Evolutionary conservation across 2,113 vertebrate species (phyloP).

Genomic region (Myrmophylax atrothorax): DNA sequence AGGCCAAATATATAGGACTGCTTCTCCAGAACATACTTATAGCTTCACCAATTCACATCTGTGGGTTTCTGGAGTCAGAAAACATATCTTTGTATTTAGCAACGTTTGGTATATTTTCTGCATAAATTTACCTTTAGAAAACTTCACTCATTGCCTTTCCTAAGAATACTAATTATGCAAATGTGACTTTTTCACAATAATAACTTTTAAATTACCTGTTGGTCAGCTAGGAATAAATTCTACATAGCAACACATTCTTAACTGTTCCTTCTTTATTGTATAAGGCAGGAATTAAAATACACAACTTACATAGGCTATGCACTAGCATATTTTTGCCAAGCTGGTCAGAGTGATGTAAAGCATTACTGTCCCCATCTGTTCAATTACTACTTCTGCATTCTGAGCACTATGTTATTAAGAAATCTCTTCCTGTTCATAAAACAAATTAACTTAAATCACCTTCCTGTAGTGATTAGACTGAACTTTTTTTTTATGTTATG

Average conservation of each 20-base stretch:
- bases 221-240: neutral
- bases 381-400: slow-evolving; percentile 5
- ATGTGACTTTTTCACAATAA: neutral
- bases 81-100: neutral
- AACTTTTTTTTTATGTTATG: neutral
- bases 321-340: neutral
- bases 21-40: neutral
- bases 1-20: neutral
- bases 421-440: neutral
- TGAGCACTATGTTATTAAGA: neutral
- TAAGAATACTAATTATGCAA: neutral
- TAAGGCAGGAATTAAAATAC: neutral
- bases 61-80: neutral
- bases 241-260: neutral
- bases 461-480: neutral
- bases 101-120: neutral
- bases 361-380: slow-evolving; percentile 21
- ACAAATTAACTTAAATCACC: neutral
- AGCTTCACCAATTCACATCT: neutral
- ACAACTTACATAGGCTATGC: neutral
- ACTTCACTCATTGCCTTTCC: neutral
- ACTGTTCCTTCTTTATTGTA: neutral
- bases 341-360: neutral
- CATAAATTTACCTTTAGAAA: neutral
- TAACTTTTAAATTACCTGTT: neutral